Percentiles rank a stretch among this genome's conserved stretches.
Conservation (phyloP, 2,888 invertebrate genomes). For the Acleris literana region DNA sequence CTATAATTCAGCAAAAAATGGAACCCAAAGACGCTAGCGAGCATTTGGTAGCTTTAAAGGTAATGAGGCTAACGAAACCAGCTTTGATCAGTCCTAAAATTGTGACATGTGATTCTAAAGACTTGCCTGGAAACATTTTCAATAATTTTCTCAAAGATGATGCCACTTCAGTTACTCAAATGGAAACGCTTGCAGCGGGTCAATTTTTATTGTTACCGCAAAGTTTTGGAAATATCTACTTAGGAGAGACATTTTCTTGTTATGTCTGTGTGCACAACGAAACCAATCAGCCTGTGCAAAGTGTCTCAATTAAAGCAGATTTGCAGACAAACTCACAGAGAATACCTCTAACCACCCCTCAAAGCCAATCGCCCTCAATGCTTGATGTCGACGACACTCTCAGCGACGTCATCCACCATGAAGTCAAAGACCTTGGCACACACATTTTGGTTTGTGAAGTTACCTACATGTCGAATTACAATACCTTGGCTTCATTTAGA, state of each 20-base stretch:
- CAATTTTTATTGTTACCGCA: conserved; percentile 97
- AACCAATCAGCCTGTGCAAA: conserved; percentile 91
- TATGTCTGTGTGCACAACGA: conserved; percentile 99
- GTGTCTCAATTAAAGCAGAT: conserved; percentile 95
- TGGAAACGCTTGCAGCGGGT: conserved; percentile 92
- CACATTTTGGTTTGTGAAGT: conserved; percentile 99
- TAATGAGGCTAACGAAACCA: conserved; percentile 97
- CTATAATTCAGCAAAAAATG: conserved; percentile 58
- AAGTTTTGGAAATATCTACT: conserved; percentile 98
- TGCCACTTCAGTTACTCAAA: conserved; percentile 91
- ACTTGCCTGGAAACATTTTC: conserved; percentile 92
- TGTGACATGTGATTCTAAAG: conserved; percentile 92
- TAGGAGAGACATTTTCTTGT: conserved; percentile 99
- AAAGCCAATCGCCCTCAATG: conserved; percentile 85
- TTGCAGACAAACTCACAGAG: conserved; percentile 96
- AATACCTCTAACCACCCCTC: conserved; percentile 90
- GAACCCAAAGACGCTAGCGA: conserved; percentile 85
- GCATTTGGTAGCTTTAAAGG: conserved; percentile 87
- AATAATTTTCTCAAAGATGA: conserved; percentile 91
- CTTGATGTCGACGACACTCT: conserved; percentile 92
- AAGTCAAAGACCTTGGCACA: conserved; percentile 99
- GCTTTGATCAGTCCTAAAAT: conserved; percentile 92
- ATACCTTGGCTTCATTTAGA: conserved; percentile 92
- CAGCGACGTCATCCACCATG: conserved; percentile 98
- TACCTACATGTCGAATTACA: conserved; percentile 90